Base-by-base conservation (phyloP, 2,113 vertebrate genomes). In the Hirundichthys speculiger region DNA sequence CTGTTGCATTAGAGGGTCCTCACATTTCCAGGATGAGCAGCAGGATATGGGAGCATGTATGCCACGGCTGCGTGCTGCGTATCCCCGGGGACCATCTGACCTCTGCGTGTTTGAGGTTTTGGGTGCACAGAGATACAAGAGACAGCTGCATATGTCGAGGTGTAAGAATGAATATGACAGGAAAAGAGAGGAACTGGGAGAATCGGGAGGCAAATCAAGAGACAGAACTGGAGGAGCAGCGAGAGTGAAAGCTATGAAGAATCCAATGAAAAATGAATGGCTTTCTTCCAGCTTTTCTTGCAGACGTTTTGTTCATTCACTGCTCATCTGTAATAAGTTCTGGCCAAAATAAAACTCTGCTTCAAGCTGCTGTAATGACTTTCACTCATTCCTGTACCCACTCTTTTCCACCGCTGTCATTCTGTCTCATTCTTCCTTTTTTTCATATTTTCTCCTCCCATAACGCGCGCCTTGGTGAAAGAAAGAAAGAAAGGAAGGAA, bases 331-430 rank as follows among this genome's bases (percentile, higher is more conserved):
- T 73, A 73, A 82, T 74, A 79, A 50, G 25, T 73, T 77, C 43
- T 64, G 68, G 52, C 49, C 5, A 46, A 68, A 77, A 81, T 77
- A 77, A 86, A 85, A 86, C 82, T 83, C 69, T 38, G 45, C 63
- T 67, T 22, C 24, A 61, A 73, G 64, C 63, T 19, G n/a, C 53
- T 51, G 38, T 69, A 83, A 81, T 74, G 69, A 51, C 16, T 73
- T 69, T 77, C 72, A 45, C 57, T 82, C 56, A 53, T 64, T 55
- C 60, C 50, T 15, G 11, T 1, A 22, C 60, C 60, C 46, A 49
- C 45, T 15, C 49, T 45, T 39, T 43, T 25, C 46, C 27, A 14
- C 46, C 27, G 12, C 54, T 3, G 4, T 34, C 69, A 48, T 30
- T 53, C 45, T 34, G 15, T 18, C 41, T n/a, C 11, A 24, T 30